Percentiles rank a stretch among this genome's conserved stretches.
Conservation (phyloP, 92 coral and sea anemone species). For the Porites evermanni region DNA sequence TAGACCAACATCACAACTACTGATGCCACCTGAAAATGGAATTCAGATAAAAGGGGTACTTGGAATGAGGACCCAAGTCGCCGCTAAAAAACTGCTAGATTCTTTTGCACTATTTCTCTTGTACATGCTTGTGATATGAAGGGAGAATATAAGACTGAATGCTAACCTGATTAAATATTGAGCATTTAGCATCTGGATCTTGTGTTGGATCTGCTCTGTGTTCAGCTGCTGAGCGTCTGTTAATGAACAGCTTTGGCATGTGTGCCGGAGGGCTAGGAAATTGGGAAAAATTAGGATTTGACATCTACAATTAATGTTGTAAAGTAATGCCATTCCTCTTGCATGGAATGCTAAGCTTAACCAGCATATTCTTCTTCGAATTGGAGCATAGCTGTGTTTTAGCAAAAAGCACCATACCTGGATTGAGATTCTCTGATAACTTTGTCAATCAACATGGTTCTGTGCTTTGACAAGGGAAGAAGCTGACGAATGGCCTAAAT, state of each 20-base stretch:
- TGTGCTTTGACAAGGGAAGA: constrained; percentile 91
- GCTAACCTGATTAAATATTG: constrained; percentile 87
- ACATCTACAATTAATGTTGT: not conserved
- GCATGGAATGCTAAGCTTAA: no score
- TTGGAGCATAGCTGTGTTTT: no score
- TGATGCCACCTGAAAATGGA: no score
- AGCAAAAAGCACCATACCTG: constrained; percentile 44
- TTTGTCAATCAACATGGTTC: constrained; percentile 88
- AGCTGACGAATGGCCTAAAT: constrained; percentile 87
- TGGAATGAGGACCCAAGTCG: no score
- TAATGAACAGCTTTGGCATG: constrained; percentile 94
- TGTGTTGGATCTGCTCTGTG: constrained; percentile 89
- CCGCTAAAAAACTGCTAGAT: no score
- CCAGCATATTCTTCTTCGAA: no score
- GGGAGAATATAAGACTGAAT: not conserved
- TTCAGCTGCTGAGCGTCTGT: constrained; percentile 94
- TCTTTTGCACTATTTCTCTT: no score
- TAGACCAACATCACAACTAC: no score
- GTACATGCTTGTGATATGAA: not conserved
- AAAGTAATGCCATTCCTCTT: no score
- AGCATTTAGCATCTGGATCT: constrained; percentile 90
- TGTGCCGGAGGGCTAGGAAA: constrained; percentile 70
- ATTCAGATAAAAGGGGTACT: no score
- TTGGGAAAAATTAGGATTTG: not conserved
- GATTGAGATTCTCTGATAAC: constrained; percentile 94